These are phyloP conservation scores for Branchinecta lindahli DNA, from an alignment of 1,140 invertebrate genomes.

Conservation along the genomic window DNA sequence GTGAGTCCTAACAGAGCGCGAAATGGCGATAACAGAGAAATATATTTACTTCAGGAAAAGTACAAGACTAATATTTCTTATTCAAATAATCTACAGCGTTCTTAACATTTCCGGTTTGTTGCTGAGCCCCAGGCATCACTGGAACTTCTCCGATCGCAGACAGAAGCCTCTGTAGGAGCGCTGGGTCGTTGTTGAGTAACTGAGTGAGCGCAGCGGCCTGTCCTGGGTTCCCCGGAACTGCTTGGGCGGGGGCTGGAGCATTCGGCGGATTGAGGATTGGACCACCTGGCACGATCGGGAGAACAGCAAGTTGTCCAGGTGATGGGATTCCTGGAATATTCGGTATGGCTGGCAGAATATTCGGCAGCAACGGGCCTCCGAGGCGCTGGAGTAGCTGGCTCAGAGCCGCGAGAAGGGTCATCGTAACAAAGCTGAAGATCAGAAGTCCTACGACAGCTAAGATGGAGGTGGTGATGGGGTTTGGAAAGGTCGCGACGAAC, in stretches of 20 bases:
- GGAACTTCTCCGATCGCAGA: background rate
- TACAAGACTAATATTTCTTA: no score
- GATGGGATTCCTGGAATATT: background rate
- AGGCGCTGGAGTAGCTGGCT: background rate
- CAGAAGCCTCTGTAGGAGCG: background rate
- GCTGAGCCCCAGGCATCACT: no score
- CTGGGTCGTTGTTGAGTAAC: background rate
- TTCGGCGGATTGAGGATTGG: background rate
- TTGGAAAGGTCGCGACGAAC: background rate
- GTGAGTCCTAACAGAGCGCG: no score
- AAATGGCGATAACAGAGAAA: no score
- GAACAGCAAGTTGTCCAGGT: background rate
- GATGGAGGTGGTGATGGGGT: background rate
- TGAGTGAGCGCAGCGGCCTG: background rate
- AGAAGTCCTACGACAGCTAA: background rate
- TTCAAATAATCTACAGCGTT: no score
- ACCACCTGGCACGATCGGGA: background rate
- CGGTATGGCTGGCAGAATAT: background rate
- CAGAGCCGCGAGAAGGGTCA: background rate
- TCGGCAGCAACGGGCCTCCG: background rate
- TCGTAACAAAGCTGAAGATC: background rate
- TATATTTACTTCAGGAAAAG: no score
- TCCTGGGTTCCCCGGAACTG: background rate
- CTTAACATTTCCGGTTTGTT: no score
- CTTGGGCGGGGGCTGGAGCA: background rate